Conservation (phyloP, 2,888 invertebrate genomes). For the Palloptera scutellata region DNA sequence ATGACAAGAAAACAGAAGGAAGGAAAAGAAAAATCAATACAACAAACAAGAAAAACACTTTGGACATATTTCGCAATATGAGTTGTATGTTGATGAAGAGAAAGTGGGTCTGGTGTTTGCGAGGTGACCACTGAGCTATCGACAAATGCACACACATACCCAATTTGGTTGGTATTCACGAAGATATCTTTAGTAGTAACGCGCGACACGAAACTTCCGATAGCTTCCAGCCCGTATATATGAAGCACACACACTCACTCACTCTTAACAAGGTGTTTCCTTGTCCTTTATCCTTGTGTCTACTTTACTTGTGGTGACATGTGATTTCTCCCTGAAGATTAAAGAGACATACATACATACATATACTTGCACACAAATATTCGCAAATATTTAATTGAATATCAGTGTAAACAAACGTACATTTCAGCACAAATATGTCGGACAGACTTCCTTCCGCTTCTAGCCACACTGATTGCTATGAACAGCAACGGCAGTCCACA, state of each 20-base stretch:
- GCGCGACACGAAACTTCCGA: background rate
- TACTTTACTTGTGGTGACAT: background rate
- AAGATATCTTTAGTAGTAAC: background rate
- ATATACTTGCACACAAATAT: background rate
- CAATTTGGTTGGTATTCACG: background rate
- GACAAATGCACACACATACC: background rate
- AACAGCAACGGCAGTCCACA: constrained; percentile 10
- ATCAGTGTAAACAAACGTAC: background rate
- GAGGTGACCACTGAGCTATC: constrained; percentile 20
- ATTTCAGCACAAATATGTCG: constrained; percentile 20
- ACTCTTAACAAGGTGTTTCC: background rate
- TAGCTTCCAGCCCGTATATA: constrained; percentile 1
- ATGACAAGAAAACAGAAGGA: constrained; percentile 3
- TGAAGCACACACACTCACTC: constrained; percentile 3
- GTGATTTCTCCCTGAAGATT: background rate
- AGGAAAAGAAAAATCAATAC: constrained; percentile 18
- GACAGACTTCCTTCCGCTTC: constrained; percentile 27
- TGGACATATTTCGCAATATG: constrained; percentile 3
- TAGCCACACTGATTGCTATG: background rate
- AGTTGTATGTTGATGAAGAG: background rate
- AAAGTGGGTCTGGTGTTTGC: constrained; percentile 29
- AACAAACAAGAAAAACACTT: background rate
- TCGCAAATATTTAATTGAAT: background rate
- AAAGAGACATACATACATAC: background rate
- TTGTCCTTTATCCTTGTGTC: background rate